Base-by-base conservation (phyloP, 2,888 invertebrate genomes). In the Polymixis lichenea region DNA sequence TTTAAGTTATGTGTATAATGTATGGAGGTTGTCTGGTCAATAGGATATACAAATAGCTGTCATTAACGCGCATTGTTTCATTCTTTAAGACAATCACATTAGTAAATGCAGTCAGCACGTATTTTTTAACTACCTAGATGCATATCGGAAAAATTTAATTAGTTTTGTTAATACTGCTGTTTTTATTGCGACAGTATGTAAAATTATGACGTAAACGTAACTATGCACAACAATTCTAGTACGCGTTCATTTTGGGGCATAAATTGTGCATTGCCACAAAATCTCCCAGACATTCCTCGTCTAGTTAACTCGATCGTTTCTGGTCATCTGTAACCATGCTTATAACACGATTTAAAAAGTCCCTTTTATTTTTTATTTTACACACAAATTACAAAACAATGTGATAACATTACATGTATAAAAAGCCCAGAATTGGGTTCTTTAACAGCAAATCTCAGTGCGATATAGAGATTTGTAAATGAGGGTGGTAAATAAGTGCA, bases 41-140 rank as follows among this genome's bases (percentile, higher is more conserved):
- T 55, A 17, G 46, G 15, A n/a, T 68, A 28, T 28, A 82, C 53
- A 75, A 82, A 75, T 49, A 22, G 17, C 22, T 19, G 53, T 82
- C 22, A 65, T 82, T 82, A 70, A 11, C 11, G 17, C 32, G 75
- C 32, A 66, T 49, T 65, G 64, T 68, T 43, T 43, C 56, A 81
- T 81, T 81, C 19, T 80, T 62, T 32, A n/a, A 61, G n/a, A 11
- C 1, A 55, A 61, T 56, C 28, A 58, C 32, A 65, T 64, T 68
- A 66, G 49, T 53, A 46, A 32, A 51, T 58, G 9, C 5, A 19
- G 46, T 64, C 38, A 58, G 4, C 46, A 19, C 38, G 0, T 46
- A 25, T 62, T 64, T 51, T 9, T 58, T 28, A 56, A 11, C 8
- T 25, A 62, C 11, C 6, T 25, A 58, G 53, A 78, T 49, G 38